These are phyloP conservation scores for Tichodroma muraria DNA, from an alignment of 2,113 vertebrate genomes.

Conservation along the genomic window DNA sequence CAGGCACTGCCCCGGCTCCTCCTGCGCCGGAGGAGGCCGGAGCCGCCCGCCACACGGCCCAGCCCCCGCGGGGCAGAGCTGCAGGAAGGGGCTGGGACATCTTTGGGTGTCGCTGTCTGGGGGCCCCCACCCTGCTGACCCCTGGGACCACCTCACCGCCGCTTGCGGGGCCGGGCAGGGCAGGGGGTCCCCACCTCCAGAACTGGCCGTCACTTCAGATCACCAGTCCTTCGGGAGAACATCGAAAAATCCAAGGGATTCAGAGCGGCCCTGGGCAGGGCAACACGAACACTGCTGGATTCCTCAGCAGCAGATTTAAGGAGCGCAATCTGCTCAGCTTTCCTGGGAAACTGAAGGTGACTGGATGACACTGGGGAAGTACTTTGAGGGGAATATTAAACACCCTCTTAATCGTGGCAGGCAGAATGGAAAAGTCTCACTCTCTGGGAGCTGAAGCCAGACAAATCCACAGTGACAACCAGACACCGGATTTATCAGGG, in stretches of 20 bases:
- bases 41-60: too few species aligned
- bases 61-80: background rate
- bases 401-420: background rate
- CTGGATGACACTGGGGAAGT: background rate
- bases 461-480: background rate
- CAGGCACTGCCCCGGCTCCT: background rate
- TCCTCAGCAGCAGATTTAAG: background rate
- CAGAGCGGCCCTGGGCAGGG: background rate
- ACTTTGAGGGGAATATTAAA: background rate
- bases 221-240: background rate
- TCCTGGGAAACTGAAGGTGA: background rate
- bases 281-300: background rate
- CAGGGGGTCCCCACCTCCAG: accelerated
- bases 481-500: background rate
- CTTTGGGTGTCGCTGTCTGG: accelerated
- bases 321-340: background rate
- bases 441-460: background rate
- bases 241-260: background rate
- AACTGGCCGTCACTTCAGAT: accelerated
- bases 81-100: background rate
- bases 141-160: too few species aligned
- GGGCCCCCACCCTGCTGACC: background rate
- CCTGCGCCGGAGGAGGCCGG: too few species aligned
- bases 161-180: background rate
- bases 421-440: background rate